Base-by-base conservation (phyloP, 2,888 invertebrate species). In the Cactoblastis cactorum region DNA sequence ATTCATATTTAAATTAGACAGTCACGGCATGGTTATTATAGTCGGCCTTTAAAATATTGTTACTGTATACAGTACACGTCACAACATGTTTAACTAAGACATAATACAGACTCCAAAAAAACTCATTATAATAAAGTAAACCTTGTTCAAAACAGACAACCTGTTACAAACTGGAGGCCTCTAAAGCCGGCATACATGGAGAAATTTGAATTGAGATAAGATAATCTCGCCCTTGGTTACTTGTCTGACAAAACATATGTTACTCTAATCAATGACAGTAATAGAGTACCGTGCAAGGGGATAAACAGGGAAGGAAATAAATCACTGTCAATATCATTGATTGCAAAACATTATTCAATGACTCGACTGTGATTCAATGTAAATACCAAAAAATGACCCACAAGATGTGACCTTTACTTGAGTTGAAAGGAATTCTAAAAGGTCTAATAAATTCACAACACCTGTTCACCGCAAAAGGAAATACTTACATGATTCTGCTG, bases 401-500 rank as follows among this genome's bases (percentile, higher is more conserved):
- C 9, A 34, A 14, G 11, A 24, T 12, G 11, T 37, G 15, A 38
- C 47, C 47, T 37, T 48, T 48, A 50, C 51, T 55, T 50, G 45
- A 49, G 53, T 57, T 54, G 33, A 39, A 48, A 54, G 51, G 49
- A 18, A 58, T 58, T 54, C 56, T 55, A 57, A 55, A 57, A 49
- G 45, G 45, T 18, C 17, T 2, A 49, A 45, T 28, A 43, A 28
- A 28, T 28, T 43, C 28, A 28, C 43, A 43, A 43, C 28, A 43
- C 28, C 43, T 28, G 17, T 12, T 43, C 43, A 28, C 28, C 28
- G 9, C 28, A 43, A 24, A 43, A 43, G 43, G 28, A 3, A 24
- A 43, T 43, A 86, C 91, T 55, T 89, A 91, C 91, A 77, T 91
- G 82, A 65, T 80, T 84, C 50, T 90, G 89, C 63, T 89, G 90